Base-by-base conservation (phyloP, 2,888 invertebrate species). In the Drosophila mimica region DNA sequence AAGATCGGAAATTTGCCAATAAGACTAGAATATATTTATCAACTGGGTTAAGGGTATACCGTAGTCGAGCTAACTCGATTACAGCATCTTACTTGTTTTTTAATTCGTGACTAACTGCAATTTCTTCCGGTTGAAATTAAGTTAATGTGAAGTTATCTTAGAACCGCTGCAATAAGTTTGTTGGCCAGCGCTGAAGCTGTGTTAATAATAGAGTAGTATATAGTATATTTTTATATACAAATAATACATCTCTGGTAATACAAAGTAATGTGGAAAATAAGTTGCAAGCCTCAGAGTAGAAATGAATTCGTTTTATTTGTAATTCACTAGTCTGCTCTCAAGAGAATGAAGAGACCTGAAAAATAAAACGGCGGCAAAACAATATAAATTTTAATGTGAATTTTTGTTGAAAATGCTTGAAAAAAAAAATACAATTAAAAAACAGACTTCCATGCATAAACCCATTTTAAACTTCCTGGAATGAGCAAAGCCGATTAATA, bases 191-290 rank as follows among this genome's bases (percentile, higher is more conserved):
- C 25, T 28, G 17, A 17, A 25, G 9, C 17, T 7, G 25, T 25
- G 1, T 25, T 11, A 38, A 25, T 28, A 34, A 34, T 34, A 11
- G 9, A n/a, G 4, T 20, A 15, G 13, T 4, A 20, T 34, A 20
- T 15, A 3, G 43, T 46, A 20, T 7, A 46, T 15, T 20, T 15
- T 13, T 15, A 15, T 33, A 7, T 11, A n/a, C 30, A n/a, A n/a
- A n/a, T n/a, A 3, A 11, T 56, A n/a, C 20, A 30, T 56, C 13
- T 40, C 11, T 40, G 40, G 1, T 15, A 30, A 40, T n/a, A 40
- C 40, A 57, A 31, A 20, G 20, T 57, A 43, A 57, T 43, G 31
- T 57, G 31, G 31, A 31, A 57, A 43, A 57, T 43, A 25, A 30
- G 43, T 17, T 31, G 31, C 9, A 31, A 43, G 43, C 20, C 20